Evolutionary conservation across 2,113 vertebrate species (phyloP), one percentile per base, ranked within the genome.

Genomic region (Abramis brama): DNA sequence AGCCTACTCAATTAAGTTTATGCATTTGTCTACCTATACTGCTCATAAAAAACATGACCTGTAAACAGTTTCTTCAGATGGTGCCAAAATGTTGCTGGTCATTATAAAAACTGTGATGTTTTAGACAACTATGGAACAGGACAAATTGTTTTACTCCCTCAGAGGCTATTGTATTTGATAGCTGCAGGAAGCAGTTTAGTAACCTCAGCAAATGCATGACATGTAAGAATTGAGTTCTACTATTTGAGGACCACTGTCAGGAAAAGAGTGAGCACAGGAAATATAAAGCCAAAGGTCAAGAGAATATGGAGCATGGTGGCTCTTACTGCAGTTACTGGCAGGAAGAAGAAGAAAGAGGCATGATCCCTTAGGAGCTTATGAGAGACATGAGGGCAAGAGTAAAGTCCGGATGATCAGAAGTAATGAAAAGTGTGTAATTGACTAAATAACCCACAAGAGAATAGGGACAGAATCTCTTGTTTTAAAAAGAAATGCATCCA

Each of bases 191-290:
- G 43, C 11, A 47, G 71, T 74, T 74, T 74, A 25, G 71, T 25
- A 74, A 74, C 71, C 43, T 74, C 71, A 74, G 71, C 43, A 74
- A 74, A 74, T 74, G 71, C 71, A 15, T 74, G 71, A 47, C 71
- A 74, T 74, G 43, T 74, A 74, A 6, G 13, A 77, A 77, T 77
- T 55, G n/a, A 52, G 17, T 77, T 52, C 74, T 76, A 52, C 13
- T 30, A 19, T 76, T 78, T 57, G 50, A 62, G 9, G 59, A 25
- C 23, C 52, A 30, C 60, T 81, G 60, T 47, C 60, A 66, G 59
- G 57, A 33, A 30, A 27, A 50, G 60, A 60, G 23, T 47, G 71
- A 82, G 43, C n/a, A 68, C 17, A 50, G 62, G 25, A 52, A 82
- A 70, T 21, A 80, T 27, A 70, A 33, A 64, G 25, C n/a, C 45